phyloP scores from a whole-genome alignment of 2,113 vertebrate species.

The Poeciliopsis turrubarensis region DNA sequence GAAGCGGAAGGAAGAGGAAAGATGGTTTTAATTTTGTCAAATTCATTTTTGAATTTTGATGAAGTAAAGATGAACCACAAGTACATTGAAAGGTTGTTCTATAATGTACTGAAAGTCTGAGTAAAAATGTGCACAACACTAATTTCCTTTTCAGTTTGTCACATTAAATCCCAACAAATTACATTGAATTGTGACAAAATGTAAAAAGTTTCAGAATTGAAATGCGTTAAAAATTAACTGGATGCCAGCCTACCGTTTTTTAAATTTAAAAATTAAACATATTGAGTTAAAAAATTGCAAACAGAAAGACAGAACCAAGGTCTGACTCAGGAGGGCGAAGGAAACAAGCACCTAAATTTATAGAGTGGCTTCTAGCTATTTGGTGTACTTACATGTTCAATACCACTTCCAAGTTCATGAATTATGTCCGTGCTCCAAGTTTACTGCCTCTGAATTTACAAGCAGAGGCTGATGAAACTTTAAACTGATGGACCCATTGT shows the following conservation, averaged over 20 bases:
- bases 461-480: slow-evolving; percentile 33
- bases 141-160: no score
- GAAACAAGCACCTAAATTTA: not conserved
- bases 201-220: not conserved
- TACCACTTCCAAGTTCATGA: slow-evolving; percentile 2
- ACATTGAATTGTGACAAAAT: no score
- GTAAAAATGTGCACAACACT: no score
- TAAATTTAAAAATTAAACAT: no score
- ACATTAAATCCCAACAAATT: no score
- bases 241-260: not conserved
- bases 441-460: slow-evolving; percentile 24
- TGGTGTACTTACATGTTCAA: not conserved
- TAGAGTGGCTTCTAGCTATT: not conserved
- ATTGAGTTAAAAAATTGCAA: no score
- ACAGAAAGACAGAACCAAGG: not conserved
- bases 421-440: not conserved
- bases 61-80: no score
- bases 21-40: not conserved
- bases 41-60: no score
- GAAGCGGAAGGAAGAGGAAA: no score
- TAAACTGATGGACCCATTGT: slow-evolving; percentile 10
- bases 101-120: no score
- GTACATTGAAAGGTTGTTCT: no score
- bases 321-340: not conserved
- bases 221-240: not conserved